Conservation (phyloP, 2,113 vertebrate species). For the Hirundichthys speculiger region DNA sequence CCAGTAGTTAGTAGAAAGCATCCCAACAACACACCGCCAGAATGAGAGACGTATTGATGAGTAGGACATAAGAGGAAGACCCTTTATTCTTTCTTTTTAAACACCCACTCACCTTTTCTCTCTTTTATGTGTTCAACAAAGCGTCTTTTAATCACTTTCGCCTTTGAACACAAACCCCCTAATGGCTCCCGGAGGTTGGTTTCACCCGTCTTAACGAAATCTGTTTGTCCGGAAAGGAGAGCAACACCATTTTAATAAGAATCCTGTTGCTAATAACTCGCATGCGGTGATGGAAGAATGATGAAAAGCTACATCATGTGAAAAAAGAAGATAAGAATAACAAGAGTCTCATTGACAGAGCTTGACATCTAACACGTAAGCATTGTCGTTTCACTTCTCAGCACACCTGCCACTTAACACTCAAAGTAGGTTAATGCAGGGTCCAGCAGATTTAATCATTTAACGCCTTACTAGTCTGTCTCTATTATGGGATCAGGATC, state of each 20-base stretch:
- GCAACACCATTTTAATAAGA: slow-evolving; percentile 34
- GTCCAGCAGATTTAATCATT: too few relatives aligned
- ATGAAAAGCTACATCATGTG: slow-evolving; percentile 39
- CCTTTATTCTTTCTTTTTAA: slow-evolving; percentile 4
- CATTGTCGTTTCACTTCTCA: background rate
- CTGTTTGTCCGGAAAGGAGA: slow-evolving; percentile 9
- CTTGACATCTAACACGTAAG: slow-evolving; percentile 4
- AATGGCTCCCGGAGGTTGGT: slow-evolving; percentile 50
- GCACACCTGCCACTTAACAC: too few relatives aligned
- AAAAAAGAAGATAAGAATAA: slow-evolving; percentile 20
- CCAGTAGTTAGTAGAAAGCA: background rate
- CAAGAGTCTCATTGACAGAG: background rate
- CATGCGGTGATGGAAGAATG: slow-evolving; percentile 26
- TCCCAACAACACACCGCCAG: background rate
- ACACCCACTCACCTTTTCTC: slow-evolving; percentile 5
- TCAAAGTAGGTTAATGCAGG: too few relatives aligned
- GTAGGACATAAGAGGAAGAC: slow-evolving; percentile 10
- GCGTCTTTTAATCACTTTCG: slow-evolving; percentile 59
- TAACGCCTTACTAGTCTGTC: too few relatives aligned
- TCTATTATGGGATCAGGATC: too few relatives aligned
- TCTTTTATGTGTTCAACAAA: slow-evolving; percentile 54
- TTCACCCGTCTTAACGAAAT: slow-evolving; percentile 47
- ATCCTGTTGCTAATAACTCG: slow-evolving; percentile 14
- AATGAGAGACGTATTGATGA: slow-evolving; percentile 25
- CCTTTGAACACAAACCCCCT: slow-evolving; percentile 56